A percentile compares a stretch with the other conserved stretches of the same genome.
These are phyloP conservation scores for Sternotherus odoratus DNA, from an alignment of 2,797 vertebrate genomes.

Conservation along the genomic window DNA sequence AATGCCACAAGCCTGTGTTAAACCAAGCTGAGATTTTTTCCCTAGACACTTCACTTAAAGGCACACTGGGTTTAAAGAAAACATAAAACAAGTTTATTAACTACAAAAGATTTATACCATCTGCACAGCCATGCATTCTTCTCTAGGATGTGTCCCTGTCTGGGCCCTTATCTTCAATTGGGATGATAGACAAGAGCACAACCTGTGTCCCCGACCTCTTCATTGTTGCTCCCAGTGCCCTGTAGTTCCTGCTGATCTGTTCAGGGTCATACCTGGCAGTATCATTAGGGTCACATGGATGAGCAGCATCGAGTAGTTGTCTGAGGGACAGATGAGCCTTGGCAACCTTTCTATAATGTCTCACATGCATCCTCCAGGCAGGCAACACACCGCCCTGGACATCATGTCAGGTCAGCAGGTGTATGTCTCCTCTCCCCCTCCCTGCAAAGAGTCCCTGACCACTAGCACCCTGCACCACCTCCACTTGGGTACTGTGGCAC, in stretches of 20 bases:
- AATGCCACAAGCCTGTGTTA: too few species aligned
- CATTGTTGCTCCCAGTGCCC: not conserved
- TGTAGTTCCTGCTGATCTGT: not conserved
- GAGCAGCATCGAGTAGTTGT: not conserved
- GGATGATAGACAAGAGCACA: not conserved
- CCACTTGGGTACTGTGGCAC: not conserved
- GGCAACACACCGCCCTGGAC: not conserved
- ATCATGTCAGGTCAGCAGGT: not conserved
- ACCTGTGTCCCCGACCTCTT: not conserved
- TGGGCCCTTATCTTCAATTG: too few species aligned
- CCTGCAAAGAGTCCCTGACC: not conserved
- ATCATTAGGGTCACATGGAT: not conserved
- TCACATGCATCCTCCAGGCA: not conserved
- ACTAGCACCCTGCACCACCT: not conserved
- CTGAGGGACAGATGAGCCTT: not conserved
- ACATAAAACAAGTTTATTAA: too few species aligned
- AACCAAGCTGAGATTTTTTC: too few species aligned
- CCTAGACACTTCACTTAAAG: too few species aligned
- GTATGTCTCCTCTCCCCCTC: too few species aligned
- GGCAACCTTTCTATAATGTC: not conserved
- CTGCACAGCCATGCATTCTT: too few species aligned
- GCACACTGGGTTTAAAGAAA: too few species aligned
- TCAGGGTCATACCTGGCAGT: not conserved
- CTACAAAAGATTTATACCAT: too few species aligned
- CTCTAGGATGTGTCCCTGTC: too few species aligned